phyloP scores from a whole-genome alignment of 2,888 invertebrate genomes.

The Cerastis leucographa region DNA sequence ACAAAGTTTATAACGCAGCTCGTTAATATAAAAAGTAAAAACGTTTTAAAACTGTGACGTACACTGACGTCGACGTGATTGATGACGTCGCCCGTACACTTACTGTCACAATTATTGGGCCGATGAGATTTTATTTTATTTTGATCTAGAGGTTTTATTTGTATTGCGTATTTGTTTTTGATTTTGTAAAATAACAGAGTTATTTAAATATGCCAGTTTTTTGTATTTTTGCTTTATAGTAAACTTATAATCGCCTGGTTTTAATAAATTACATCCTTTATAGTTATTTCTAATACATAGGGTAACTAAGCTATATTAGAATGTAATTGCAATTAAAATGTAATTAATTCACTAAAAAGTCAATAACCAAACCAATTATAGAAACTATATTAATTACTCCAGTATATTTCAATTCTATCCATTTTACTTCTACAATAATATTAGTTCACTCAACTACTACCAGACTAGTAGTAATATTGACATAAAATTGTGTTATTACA shows the following conservation, averaged over 20 bases:
- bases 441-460: neutral
- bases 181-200: neutral
- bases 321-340: neutral
- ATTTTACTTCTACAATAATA: slow-evolving; percentile 14
- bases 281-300: neutral
- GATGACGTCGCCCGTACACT: slow-evolving; percentile 66
- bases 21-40: slow-evolving; percentile 63
- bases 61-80: slow-evolving; percentile 64
- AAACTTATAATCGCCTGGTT: neutral
- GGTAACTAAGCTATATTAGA: neutral
- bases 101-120: slow-evolving; percentile 33
- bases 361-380: neutral
- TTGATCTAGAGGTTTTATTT: neutral
- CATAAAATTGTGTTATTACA: slow-evolving; percentile 47
- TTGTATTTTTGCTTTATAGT: neutral
- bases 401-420: neutral
- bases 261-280: neutral
- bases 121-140: slow-evolving; percentile 3
- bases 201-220: neutral
- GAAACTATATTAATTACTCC: neutral
- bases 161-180: neutral
- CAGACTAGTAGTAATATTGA: slow-evolving; percentile 28
- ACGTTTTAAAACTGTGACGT: slow-evolving; percentile 61
- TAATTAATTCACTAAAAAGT: neutral
- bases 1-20: slow-evolving; percentile 50